Conservation (phyloP, 2,888 invertebrate species). For the Drosophila infuscata region DNA sequence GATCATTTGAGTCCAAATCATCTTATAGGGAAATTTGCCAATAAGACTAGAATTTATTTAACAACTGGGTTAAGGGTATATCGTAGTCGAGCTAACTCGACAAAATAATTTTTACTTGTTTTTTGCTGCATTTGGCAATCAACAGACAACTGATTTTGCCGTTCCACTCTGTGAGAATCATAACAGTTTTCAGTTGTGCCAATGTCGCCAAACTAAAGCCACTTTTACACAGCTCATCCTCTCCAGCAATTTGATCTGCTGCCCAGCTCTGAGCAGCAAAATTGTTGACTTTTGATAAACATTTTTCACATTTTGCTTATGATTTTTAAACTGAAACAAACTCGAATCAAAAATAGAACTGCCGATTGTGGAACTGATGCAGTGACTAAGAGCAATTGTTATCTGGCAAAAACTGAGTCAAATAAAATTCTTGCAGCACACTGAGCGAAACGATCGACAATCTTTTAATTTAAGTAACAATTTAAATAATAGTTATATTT, state of each 20-base stretch:
- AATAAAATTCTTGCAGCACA: background rate
- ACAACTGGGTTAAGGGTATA: too few relatives aligned
- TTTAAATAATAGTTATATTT: too few relatives aligned
- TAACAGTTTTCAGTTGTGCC: background rate
- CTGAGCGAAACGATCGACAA: background rate
- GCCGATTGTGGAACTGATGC: background rate
- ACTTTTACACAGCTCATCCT: constrained; percentile 2
- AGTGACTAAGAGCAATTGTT: background rate
- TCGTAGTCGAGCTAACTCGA: too few relatives aligned
- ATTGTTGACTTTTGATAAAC: background rate
- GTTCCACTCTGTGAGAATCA: background rate
- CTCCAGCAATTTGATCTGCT: background rate
- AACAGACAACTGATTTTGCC: background rate
- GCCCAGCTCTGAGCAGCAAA: background rate
- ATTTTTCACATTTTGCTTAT: constrained; percentile 21
- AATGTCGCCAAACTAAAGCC: background rate
- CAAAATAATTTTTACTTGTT: too few relatives aligned
- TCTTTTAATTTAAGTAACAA: too few relatives aligned
- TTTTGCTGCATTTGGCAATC: background rate
- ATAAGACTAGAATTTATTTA: too few relatives aligned
- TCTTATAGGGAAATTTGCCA: too few relatives aligned
- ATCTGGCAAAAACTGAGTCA: background rate
- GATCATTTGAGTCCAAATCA: too few relatives aligned
- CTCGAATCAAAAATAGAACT: background rate
- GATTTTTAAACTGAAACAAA: constrained; percentile 19